These are phyloP conservation scores for Nebria ingens DNA, from an alignment of 1,140 invertebrate species.

Conservation along the genomic window DNA sequence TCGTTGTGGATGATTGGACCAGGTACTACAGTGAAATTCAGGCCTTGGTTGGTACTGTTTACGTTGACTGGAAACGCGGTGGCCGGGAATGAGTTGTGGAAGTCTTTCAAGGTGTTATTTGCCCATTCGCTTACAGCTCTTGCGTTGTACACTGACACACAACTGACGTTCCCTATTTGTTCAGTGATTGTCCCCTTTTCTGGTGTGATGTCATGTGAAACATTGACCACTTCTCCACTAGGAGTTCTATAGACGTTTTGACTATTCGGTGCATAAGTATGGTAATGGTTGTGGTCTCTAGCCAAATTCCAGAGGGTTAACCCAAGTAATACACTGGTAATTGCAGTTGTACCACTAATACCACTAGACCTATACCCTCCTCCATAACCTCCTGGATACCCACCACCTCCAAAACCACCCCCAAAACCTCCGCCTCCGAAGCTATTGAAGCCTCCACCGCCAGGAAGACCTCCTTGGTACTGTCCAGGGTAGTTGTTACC, in stretches of 20 bases:
- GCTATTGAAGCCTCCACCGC: background rate
- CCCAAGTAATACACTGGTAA: background rate
- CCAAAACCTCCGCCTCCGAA: background rate
- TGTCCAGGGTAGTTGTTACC: background rate
- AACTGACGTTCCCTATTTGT: background rate
- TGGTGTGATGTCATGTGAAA: background rate
- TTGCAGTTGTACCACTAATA: background rate
- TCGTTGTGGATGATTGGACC: background rate
- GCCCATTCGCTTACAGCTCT: background rate
- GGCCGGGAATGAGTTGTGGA: background rate
- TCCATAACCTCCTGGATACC: background rate
- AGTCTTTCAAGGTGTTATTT: background rate
- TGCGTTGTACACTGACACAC: background rate
- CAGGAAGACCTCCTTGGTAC: background rate
- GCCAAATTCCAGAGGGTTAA: background rate
- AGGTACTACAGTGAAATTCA: constrained; percentile 1
- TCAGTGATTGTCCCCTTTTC: background rate
- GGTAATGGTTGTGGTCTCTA: background rate
- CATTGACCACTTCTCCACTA: background rate
- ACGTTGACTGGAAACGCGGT: background rate
- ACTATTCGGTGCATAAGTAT: background rate
- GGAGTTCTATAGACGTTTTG: background rate
- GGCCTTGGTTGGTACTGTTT: background rate
- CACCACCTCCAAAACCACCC: constrained; percentile 4
- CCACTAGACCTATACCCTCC: background rate